Evolutionary conservation across 1,140 invertebrate genomes (phyloP), one percentile per base, ranked within the genome.

Genomic region (Drosophila novamexicana): DNA sequence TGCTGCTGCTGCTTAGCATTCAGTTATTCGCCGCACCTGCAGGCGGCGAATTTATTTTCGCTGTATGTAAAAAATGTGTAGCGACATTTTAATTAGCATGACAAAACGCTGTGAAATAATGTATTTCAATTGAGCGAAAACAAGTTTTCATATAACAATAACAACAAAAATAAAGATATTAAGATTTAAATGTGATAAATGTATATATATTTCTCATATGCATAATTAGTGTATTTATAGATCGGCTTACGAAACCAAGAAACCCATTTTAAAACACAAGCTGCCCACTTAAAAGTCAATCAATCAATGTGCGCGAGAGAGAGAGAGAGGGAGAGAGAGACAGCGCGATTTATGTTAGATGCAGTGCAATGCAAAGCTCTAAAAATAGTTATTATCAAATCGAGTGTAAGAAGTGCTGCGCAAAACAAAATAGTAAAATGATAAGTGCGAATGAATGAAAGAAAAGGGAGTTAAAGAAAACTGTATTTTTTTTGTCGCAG

Each of bases 371-470:
- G 59, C 59, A 78, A 81, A 71, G 64, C 63, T 71, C 82, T 85
- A 86, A 82, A 76, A 82, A 86, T 73, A 72, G 54, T 42, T 81
- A 81, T 85, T 85, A 85, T 85, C 75, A 78, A 67, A 81, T 81
- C 66, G 61, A 68, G 70, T 85, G 81, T 81, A 59, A 61, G 29
- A 42, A 50, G 9, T 58, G 14, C 44, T 34, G 57, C 45, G 59
- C 66, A 32, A 34, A 53, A 40, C 10, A 47, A 34, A 45, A 61
- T 54, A 61, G 56, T 54, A 61, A 66, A 61, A 61, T 52, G 56
- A 71, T 64, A 64, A 57, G 40, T 65, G 44, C 10, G 39, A 66
- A 34, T 32, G 29, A 54, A 42, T 47, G 34, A 56, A 64, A 40
- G 36, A 53, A 64, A 66, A 34, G 34, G 34, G 22, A 39, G 12